A percentile compares a stretch with the other conserved stretches of the same genome.
Evolutionary conservation across 23 tunicate genomes (phyloP).

Genomic region (Trididemnum clinides): DNA sequence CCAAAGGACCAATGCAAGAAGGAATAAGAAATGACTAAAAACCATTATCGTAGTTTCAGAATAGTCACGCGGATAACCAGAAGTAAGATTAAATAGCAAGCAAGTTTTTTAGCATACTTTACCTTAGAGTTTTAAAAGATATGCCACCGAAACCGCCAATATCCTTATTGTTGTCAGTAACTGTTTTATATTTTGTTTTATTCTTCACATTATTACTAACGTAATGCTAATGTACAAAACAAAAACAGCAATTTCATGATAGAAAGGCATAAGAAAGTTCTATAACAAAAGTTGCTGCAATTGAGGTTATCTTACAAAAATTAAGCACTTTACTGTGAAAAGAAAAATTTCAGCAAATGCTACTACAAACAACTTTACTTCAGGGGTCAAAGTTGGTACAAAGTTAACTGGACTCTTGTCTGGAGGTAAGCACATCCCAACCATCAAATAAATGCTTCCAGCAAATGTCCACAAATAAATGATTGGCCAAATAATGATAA

Average conservation of each 20-base stretch:
- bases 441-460: slow-evolving; percentile 14
- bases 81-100: neutral
- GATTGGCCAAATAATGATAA: slow-evolving; percentile 56
- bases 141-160: too few species aligned
- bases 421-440: slow-evolving; percentile 22
- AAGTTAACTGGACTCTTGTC: slow-evolving; percentile 37
- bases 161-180: too few species aligned
- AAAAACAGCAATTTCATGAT: too few species aligned
- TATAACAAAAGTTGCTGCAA: too few species aligned
- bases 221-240: too few species aligned
- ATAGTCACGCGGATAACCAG: neutral
- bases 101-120: neutral
- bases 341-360: too few species aligned
- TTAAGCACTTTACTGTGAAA: too few species aligned
- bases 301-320: too few species aligned
- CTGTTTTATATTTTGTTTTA: too few species aligned
- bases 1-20: neutral
- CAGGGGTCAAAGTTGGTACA: slow-evolving; percentile 26
- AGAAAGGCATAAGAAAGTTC: too few species aligned
- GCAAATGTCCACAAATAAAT: slow-evolving; percentile 43
- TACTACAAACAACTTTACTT: neutral
- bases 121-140: too few species aligned
- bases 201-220: too few species aligned
- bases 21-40: neutral
- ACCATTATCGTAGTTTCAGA: neutral